phyloP scores from a whole-genome alignment of 2,888 invertebrate genomes.

The Lasius platythorax region DNA sequence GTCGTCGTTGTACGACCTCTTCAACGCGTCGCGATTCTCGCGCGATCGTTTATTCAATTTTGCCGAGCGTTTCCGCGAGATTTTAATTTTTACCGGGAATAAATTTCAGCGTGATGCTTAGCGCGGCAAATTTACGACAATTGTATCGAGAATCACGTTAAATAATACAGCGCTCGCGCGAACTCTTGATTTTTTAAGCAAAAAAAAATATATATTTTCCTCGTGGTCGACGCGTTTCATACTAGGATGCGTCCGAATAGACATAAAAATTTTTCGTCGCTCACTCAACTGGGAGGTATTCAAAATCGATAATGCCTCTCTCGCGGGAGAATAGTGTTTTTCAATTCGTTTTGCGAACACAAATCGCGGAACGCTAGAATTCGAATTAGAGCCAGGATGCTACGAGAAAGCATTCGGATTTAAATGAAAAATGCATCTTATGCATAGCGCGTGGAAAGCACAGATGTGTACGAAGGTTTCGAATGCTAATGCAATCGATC shows the following conservation, averaged over 20 bases:
- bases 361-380: conserved; percentile 31
- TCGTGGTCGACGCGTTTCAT: not conserved
- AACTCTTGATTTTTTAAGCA: not conserved
- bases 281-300: not conserved
- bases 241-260: not conserved
- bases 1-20: conserved; percentile 13
- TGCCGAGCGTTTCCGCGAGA: conserved; percentile 31
- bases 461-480: conserved; percentile 57
- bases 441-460: conserved; percentile 51
- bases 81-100: conserved; percentile 56
- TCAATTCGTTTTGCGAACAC: conserved; percentile 24
- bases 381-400: conserved; percentile 1
- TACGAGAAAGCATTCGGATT: conserved; percentile 51
- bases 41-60: conserved; percentile 59
- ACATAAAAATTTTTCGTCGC: conserved; percentile 4
- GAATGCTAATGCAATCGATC: conserved; percentile 59
- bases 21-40: conserved; percentile 18
- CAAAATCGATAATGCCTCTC: conserved; percentile 45
- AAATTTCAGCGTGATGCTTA: conserved; percentile 8
- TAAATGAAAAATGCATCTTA: conserved; percentile 68
- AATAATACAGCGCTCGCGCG: too few species aligned
- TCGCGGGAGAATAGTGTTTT: conserved; percentile 41
- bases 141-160: not conserved
- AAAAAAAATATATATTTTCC: not conserved
- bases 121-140: conserved; percentile 38